Evolutionary conservation across 2,888 invertebrate species (phyloP).

Genomic region (Chironomus tentans): DNA sequence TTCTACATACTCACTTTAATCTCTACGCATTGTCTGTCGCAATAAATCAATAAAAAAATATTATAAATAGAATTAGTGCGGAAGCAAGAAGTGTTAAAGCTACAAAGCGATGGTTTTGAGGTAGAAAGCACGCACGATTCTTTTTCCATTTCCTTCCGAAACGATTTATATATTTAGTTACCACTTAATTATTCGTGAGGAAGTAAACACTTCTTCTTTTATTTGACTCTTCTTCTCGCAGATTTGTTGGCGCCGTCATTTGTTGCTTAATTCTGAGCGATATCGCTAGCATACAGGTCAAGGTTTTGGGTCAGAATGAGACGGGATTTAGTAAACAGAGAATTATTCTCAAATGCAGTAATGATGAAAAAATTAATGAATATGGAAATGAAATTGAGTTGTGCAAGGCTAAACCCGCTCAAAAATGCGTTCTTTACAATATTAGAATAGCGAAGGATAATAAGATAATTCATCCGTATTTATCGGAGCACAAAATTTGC

Average conservation of each 20-base stretch:
- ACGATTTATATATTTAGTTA: background rate
- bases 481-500: background rate
- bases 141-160: background rate
- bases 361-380: background rate
- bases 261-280: background rate
- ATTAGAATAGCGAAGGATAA: background rate
- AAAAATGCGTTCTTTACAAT: background rate
- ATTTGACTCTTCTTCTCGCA: background rate
- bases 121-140: background rate
- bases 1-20: no score
- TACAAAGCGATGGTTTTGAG: background rate
- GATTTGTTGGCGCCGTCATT: constrained; percentile 18
- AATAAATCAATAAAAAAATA: no score
- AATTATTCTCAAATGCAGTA: background rate
- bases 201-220: background rate
- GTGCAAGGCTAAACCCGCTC: background rate
- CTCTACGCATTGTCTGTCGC: no score
- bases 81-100: background rate
- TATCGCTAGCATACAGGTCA: background rate
- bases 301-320: background rate
- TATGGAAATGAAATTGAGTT: background rate
- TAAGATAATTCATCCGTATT: background rate
- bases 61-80: background rate
- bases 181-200: background rate
- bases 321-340: background rate